Evolutionary conservation across 2,113 vertebrate genomes (phyloP).

Genomic region (Datnioides undecimradiatus): DNA sequence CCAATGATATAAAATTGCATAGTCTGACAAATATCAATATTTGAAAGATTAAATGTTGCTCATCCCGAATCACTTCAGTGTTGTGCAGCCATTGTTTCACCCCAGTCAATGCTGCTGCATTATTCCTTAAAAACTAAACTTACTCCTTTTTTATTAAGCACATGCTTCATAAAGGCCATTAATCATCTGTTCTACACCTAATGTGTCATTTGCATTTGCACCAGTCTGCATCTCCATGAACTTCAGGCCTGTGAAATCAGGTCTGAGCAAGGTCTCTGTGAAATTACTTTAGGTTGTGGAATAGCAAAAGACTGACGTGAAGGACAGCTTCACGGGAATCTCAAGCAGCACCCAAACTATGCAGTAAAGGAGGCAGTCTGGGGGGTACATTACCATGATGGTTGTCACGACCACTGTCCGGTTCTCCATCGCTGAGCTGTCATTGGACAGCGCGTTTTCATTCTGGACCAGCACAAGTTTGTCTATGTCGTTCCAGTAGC

Average conservation of each 20-base stretch:
- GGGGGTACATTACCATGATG: conserved; percentile 93
- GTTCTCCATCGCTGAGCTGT: conserved; percentile 93
- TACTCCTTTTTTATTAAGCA: background rate
- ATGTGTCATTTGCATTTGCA: conserved; percentile 5
- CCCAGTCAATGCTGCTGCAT: background rate
- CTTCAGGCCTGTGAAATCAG: background rate
- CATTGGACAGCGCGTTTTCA: conserved; percentile 91
- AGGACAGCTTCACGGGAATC: background rate
- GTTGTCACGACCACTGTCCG: conserved; percentile 97
- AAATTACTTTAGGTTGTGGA: background rate
- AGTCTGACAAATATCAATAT: too few relatives aligned
- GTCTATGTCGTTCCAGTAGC: conserved; percentile 99
- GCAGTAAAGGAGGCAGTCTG: conserved; percentile 45
- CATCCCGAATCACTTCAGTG: background rate
- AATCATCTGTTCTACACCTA: background rate
- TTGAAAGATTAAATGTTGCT: too few relatives aligned
- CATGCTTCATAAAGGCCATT: too few relatives aligned
- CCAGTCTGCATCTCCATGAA: background rate
- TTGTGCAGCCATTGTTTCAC: background rate
- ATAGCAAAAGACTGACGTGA: background rate
- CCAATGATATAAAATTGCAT: too few relatives aligned
- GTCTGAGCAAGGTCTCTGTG: conserved; percentile 6
- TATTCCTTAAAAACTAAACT: background rate
- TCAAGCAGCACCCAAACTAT: background rate
- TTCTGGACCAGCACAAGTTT: conserved; percentile 97